These are phyloP conservation scores for Calosoma granatense DNA, from an alignment of 1,140 invertebrate species.

Conservation along the genomic window DNA sequence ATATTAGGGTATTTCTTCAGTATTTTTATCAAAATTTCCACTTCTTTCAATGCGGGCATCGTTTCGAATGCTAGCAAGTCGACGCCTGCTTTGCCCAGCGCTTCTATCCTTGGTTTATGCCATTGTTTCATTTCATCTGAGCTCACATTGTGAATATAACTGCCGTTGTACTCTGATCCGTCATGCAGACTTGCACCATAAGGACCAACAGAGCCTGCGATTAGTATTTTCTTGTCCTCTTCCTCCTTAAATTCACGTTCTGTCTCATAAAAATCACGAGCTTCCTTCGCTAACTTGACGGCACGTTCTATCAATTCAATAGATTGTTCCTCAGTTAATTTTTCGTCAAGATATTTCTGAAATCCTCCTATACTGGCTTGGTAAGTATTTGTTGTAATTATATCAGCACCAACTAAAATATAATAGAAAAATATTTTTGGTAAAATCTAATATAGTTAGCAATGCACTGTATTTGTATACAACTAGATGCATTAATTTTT, in stretches of 20 bases:
- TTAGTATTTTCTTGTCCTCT: constrained; percentile 24
- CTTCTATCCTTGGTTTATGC: constrained; percentile 45
- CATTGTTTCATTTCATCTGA: constrained; percentile 42
- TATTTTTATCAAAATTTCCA: constrained; percentile 38
- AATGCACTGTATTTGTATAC: no score
- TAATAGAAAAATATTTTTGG: constrained; percentile 6
- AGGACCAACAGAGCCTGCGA: constrained; percentile 55
- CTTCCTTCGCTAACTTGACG: constrained; percentile 35
- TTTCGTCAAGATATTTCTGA: constrained; percentile 33
- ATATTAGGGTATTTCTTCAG: constrained; percentile 41
- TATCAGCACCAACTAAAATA: constrained; percentile 45
- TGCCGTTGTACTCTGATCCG: constrained; percentile 57
- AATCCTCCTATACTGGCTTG: constrained; percentile 49
- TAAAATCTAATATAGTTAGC: no score
- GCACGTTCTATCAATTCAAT: constrained; percentile 39
- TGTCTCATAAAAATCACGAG: constrained; percentile 22
- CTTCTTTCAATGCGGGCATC: constrained; percentile 49
- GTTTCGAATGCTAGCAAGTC: constrained; percentile 56
- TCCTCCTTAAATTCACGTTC: constrained; percentile 14
- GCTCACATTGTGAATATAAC: constrained; percentile 43
- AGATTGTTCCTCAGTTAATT: constrained; percentile 34
- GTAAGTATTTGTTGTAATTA: constrained; percentile 51
- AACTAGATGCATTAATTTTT: no score
- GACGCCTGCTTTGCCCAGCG: constrained; percentile 42
- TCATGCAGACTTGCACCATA: constrained; percentile 54